These are phyloP conservation scores for Ophioderma brevispina DNA, from an alignment of 35 echinoderm and acorn worm genomes.

Conservation along the genomic window DNA sequence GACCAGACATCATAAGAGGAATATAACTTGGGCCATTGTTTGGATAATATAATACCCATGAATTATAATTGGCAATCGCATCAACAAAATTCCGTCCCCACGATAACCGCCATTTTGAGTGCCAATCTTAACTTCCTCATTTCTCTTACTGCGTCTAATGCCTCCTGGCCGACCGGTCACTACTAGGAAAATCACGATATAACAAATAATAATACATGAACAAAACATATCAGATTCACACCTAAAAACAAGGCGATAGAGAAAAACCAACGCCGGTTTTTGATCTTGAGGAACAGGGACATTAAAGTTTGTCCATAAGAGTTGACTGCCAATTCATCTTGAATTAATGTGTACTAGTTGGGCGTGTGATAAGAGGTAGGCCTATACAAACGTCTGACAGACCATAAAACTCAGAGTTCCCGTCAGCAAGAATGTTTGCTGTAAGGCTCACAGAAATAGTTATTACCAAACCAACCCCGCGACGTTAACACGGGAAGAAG, in stretches of 20 bases:
- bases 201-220: constrained; percentile 17
- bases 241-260: constrained; percentile 10
- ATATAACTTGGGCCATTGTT: background rate
- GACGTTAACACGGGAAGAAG: background rate
- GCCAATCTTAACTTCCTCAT: constrained; percentile 21
- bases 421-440: background rate
- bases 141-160: background rate
- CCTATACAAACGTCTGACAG: constrained; percentile 35
- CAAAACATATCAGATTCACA: constrained; percentile 10
- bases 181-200: constrained; percentile 14
- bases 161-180: constrained; percentile 6
- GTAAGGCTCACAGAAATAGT: background rate
- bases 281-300: background rate
- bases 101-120: constrained; percentile 34
- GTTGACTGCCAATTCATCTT: background rate
- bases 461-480: background rate
- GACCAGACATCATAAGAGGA: background rate
- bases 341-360: background rate
- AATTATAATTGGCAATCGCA: constrained; percentile 52
- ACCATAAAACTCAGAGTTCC: background rate
- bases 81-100: constrained; percentile 34
- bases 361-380: constrained; percentile 27
- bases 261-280: constrained; percentile 4
- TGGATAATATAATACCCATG: constrained; percentile 44
- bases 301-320: background rate